Evolutionary conservation across 2,797 vertebrate genomes (phyloP), one percentile per base, ranked within the genome.

Genomic region (Trachops cirrhosus): DNA sequence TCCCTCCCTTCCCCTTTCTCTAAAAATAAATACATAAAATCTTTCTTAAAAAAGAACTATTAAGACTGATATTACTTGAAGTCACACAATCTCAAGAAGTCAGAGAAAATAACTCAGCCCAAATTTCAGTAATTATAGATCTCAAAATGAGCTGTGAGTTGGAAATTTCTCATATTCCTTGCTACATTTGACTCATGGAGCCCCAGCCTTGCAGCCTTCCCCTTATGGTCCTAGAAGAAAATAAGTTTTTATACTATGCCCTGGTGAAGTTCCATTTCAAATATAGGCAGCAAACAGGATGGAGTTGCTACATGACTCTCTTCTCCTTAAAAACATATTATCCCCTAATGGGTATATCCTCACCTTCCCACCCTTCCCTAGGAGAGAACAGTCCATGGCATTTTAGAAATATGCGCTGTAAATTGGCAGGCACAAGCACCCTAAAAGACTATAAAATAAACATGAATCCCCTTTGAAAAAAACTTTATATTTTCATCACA

Each of bases 401-500:
- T 96, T 98, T 97, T 95, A 97, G 89, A 98, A 97, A 97, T 97
- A 98, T 92, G 86, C 78, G 57, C 94, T 94, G 73, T 95, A 97
- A 97, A 97, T 96, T 97, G 97, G 95, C 96, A 97, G 96, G 95
- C 97, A 97, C 93, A 78, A 52, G 50, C 95, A 95, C 93, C 91
- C 82, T 95, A 97, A 98, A 98, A 98, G 98, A 98, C 98, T 78
- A 97, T 97, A 97, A 98, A 98, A 94, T 88, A 94, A 96, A 97
- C 95, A 94, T 94, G 93, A 97, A 97, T 97, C 41, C 94, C 88
- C 57, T 97, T 98, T 97, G 92, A 95, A 98, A 97, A 97, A 97
- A 98, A 97, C 97, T 98, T 98, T 96, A 88, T 98, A 98, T 98
- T 98, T 98, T 98, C 97, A 97, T 98, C 98, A 98, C 97, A 98